Conservation (phyloP, 2,797 vertebrate genomes). For the Loriculus beryllinus region DNA sequence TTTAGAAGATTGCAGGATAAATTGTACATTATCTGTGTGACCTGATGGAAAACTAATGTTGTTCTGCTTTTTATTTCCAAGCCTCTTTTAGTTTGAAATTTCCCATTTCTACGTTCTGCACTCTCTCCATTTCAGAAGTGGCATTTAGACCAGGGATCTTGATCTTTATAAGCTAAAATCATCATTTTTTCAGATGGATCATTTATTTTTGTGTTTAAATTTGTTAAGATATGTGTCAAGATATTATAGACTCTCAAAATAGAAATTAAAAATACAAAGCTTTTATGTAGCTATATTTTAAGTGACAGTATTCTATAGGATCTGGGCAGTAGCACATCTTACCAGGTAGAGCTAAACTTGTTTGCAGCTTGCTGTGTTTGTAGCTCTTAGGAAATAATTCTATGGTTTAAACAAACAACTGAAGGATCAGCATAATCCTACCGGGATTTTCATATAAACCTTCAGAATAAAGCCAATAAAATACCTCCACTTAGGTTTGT, state of each 20-base stretch:
- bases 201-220: neutral
- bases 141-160: neutral
- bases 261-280: neutral
- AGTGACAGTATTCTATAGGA: neutral
- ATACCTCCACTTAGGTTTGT: neutral
- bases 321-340: neutral
- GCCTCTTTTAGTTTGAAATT: neutral
- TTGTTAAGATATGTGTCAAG: neutral
- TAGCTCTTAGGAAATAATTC: neutral
- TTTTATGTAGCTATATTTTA: neutral
- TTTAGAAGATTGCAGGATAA: neutral
- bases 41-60: neutral
- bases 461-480: neutral
- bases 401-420: conserved; percentile 18
- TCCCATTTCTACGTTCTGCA: neutral
- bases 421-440: neutral
- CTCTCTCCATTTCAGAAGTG: neutral
- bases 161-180: neutral
- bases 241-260: neutral
- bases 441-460: conserved; percentile 29
- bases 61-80: neutral
- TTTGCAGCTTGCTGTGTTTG: neutral
- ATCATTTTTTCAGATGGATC: neutral
- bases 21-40: neutral
- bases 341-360: neutral